Evolutionary conservation across 2,113 vertebrate genomes (phyloP), one percentile per base, ranked within the genome.

Genomic region (Oophaga pumilio): DNA sequence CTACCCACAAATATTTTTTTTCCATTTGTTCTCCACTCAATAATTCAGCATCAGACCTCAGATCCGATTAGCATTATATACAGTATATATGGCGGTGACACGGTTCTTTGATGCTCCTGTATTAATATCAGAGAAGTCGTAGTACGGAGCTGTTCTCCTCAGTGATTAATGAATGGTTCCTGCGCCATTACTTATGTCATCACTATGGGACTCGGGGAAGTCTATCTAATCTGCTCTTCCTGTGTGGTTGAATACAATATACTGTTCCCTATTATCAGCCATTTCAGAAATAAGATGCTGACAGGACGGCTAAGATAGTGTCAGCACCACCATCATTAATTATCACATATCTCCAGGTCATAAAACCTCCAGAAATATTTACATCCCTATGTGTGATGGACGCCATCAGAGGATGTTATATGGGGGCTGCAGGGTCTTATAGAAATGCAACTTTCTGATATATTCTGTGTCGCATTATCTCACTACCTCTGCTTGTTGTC

Each of bases 211-310:
- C 66, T 13, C 24, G 2, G 24, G 26, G 68, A 66, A 28, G 66
- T 18, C 24, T 71, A 71, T 71, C 69, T 73, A 43, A 73, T 73
- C 69, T 17, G 0, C 8, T 2, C 43, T 73, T 73, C 69, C 69
- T 49, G 69, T 49, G 69, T 18, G 18, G 28, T 20, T 18, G 8
- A 20, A 18, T 43, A 73, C 69, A 73, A 73, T 73, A 10, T 13
- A 28, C 69, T 73, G 69, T 13, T 73, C 69, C 69, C 69, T 73
- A 33, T 73, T 73, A 73, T 73, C 69, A 73, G 28, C 69, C 33
- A 43, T 43, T 20, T 43, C 8, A 73, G 69, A 43, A 73, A 33
- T 43, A 17, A 73, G 69, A 73, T 43, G 69, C 69, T 18, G 69
- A 14, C 69, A 49, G 69, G 28, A 73, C 43, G 10, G 8, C 69